phyloP scores from a whole-genome alignment of 1,140 invertebrate genomes.

The Drosophila aff. region DNA sequence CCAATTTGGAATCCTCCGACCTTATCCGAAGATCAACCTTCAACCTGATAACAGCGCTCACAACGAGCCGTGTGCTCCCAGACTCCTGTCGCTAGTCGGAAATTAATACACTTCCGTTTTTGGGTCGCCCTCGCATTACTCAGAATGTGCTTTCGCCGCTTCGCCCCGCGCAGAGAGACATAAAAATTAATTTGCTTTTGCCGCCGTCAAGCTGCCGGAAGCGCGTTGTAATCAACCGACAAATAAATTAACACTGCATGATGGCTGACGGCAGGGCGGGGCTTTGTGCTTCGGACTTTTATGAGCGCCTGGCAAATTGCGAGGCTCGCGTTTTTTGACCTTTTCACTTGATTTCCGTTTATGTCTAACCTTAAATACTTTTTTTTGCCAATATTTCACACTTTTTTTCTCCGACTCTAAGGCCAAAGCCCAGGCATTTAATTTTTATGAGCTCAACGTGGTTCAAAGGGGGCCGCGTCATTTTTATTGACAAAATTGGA shows the following conservation, averaged over 20 bases:
- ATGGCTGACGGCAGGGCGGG: constrained; percentile 6
- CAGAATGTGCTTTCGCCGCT: constrained; percentile 58
- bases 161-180: constrained; percentile 56
- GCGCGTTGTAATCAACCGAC: constrained; percentile 79
- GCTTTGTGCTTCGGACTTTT: constrained; percentile 39
- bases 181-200: constrained; percentile 82
- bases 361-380: constrained; percentile 49
- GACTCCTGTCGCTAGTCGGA: constrained; percentile 52
- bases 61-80: neutral
- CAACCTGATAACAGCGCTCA: constrained; percentile 23
- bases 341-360: constrained; percentile 80
- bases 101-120: constrained; percentile 79
- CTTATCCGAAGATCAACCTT: constrained; percentile 10
- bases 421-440: constrained; percentile 38
- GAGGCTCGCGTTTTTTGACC: constrained; percentile 64
- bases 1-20: neutral
- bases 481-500: constrained; percentile 25
- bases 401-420: neutral
- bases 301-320: constrained; percentile 66
- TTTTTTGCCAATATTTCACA: constrained; percentile 31
- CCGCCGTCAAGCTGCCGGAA: constrained; percentile 71
- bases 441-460: constrained; percentile 56
- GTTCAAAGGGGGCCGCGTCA: constrained; percentile 12
- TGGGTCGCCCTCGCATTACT: constrained; percentile 67
- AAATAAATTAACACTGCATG: constrained; percentile 77